A percentile compares a stretch with the other conserved stretches of the same genome.
Conservation (phyloP, 1,140 invertebrate genomes). For the Bombus breviceps region DNA sequence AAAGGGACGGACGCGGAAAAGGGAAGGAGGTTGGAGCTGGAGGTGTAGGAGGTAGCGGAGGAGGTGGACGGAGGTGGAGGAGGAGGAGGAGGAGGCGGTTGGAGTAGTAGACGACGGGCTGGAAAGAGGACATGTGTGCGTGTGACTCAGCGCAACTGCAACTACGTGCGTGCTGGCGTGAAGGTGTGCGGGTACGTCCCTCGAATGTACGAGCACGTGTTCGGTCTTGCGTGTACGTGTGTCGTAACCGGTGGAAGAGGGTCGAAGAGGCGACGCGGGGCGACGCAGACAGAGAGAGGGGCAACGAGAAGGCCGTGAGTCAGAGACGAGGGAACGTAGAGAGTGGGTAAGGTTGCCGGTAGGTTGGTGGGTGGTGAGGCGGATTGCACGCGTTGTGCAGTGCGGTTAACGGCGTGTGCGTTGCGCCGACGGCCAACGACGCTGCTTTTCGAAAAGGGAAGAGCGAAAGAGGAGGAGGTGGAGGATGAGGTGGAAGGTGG, state of each 20-base stretch:
- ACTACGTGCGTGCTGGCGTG: conserved; percentile 52
- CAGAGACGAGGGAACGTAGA: conserved; percentile 42
- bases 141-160: conserved; percentile 44
- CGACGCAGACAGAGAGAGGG: conserved; percentile 55
- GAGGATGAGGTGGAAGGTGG: conserved; percentile 33
- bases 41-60: conserved; percentile 16
- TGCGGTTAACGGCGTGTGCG: conserved; percentile 80
- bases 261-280: conserved; percentile 62
- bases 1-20: conserved; percentile 22
- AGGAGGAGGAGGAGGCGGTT: conserved; percentile 9
- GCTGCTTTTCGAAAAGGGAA: conserved; percentile 73
- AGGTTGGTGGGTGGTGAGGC: conserved; percentile 55
- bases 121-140: conserved; percentile 61
- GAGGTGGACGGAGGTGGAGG: conserved; percentile 22
- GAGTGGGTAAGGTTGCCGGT: conserved; percentile 30
- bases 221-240: conserved; percentile 41
- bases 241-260: conserved; percentile 67
- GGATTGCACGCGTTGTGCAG: conserved; percentile 79
- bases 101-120: conserved; percentile 7
- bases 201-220: conserved; percentile 42
- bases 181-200: conserved; percentile 18
- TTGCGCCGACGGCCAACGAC: conserved; percentile 78
- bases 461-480: conserved; percentile 48
- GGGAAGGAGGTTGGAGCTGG: conserved; percentile 12
- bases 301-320: conserved; percentile 53